These are phyloP conservation scores for Phainopepla nitens DNA, from an alignment of 2,113 vertebrate genomes.

Conservation along the genomic window DNA sequence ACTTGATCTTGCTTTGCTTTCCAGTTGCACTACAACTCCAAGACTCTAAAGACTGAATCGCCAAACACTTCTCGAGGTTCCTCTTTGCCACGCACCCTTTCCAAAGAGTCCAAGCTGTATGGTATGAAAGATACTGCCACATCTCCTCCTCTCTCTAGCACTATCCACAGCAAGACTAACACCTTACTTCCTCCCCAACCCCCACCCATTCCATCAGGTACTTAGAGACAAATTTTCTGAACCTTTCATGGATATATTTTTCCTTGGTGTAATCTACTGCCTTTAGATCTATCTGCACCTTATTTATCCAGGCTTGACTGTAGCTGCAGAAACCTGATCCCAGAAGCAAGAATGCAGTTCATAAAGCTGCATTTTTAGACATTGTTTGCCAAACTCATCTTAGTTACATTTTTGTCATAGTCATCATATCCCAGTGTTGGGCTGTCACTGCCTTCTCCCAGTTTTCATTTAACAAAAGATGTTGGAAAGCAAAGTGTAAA, in stretches of 20 bases:
- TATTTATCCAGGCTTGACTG: neutral
- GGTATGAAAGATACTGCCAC: slow-evolving; percentile 91
- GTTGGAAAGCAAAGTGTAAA: neutral
- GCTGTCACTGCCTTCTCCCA: neutral
- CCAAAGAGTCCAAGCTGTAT: slow-evolving; percentile 99
- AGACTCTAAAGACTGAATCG: slow-evolving; percentile 93
- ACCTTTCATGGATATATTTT: neutral
- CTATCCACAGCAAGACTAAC: slow-evolving; percentile 90
- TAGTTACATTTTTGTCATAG: neutral
- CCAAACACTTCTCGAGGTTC: slow-evolving; percentile 94
- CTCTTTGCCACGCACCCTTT: slow-evolving; percentile 93
- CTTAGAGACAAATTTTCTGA: slow-evolving; percentile 52
- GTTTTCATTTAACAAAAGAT: neutral
- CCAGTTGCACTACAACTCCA: slow-evolving; percentile 98
- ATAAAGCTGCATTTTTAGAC: neutral
- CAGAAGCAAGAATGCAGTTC: neutral
- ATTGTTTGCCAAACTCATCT: neutral
- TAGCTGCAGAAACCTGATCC: neutral
- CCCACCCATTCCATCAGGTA: slow-evolving; percentile 97
- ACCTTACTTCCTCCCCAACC: slow-evolving; percentile 92
- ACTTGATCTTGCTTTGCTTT: slow-evolving; percentile 5
- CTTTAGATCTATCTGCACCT: neutral
- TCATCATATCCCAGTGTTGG: neutral
- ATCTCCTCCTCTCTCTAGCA: slow-evolving; percentile 78
- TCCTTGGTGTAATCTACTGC: slow-evolving; percentile 4